phyloP scores from a whole-genome alignment of 2,888 invertebrate species.

The Heteromurus nitidus region DNA sequence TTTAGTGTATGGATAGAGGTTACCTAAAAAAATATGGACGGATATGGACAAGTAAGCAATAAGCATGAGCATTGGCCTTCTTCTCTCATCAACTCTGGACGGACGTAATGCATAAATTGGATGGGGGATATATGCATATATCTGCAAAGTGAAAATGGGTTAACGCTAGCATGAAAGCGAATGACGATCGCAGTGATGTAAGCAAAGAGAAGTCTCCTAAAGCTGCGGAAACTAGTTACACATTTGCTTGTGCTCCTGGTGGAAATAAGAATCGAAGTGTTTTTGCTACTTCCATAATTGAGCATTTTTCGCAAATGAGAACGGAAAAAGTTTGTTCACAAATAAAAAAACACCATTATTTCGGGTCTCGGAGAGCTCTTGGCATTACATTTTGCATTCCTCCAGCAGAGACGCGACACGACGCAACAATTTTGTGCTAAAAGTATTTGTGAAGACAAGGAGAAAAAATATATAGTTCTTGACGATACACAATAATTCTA shows the following conservation, averaged over 20 bases:
- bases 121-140: neutral
- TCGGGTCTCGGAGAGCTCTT: no score
- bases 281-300: no score
- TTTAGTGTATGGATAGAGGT: neutral
- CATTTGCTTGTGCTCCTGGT: constrained; percentile 25
- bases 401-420: no score
- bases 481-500: no score
- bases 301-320: no score
- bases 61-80: constrained; percentile 37
- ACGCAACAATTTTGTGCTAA: no score
- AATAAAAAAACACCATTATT: no score
- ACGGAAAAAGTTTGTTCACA: no score
- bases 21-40: constrained; percentile 2
- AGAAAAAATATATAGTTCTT: no score
- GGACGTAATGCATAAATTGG: neutral
- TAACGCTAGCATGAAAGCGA: constrained; percentile 29
- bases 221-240: constrained; percentile 22
- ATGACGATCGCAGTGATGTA: constrained; percentile 29
- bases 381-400: no score
- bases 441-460: no score
- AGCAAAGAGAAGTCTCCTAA: no score
- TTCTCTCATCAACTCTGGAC: neutral
- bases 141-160: constrained; percentile 31
- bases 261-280: constrained; percentile 18
- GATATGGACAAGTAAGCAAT: neutral